A percentile compares a stretch with the other conserved stretches of the same genome.
These are phyloP conservation scores for Pantherophis vulpinus DNA, from an alignment of 2,797 vertebrate species.

Conservation along the genomic window DNA sequence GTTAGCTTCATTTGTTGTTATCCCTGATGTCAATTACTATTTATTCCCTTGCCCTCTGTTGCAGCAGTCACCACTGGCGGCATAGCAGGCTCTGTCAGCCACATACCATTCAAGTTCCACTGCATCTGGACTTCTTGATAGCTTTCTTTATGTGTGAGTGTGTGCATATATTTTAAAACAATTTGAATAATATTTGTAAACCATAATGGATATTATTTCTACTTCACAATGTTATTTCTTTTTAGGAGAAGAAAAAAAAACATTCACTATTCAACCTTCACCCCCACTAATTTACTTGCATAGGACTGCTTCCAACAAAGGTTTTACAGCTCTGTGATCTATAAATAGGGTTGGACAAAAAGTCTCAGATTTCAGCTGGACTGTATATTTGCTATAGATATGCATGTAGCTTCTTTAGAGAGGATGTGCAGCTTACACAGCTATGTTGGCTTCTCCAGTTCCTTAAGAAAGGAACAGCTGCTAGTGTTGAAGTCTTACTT, in stretches of 20 bases:
- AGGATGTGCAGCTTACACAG: not conserved
- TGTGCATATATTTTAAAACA: not conserved
- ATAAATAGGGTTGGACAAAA: slow-evolving; percentile 23
- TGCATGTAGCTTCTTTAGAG: not conserved
- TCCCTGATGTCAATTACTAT: not conserved
- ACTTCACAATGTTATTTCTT: slow-evolving; percentile 44
- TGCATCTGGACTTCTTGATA: slow-evolving; percentile 52
- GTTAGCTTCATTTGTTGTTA: not conserved
- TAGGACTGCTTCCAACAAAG: slow-evolving; percentile 41
- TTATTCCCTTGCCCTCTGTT: not conserved
- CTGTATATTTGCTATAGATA: not conserved
- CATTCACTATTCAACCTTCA: slow-evolving; percentile 57
- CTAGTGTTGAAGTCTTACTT: slow-evolving; percentile 22
- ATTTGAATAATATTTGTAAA: slow-evolving; percentile 58
- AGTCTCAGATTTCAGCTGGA: slow-evolving; percentile 33
- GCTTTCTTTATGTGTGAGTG: slow-evolving; percentile 57
- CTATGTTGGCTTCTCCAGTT: not conserved
- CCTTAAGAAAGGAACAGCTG: not conserved
- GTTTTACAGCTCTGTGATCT: slow-evolving; percentile 40
- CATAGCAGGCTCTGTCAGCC: not conserved
- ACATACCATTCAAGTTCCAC: slow-evolving; percentile 11
- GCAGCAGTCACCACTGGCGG: not conserved
- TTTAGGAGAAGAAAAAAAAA: slow-evolving; percentile 64
- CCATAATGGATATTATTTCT: slow-evolving; percentile 61
- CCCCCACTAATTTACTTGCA: slow-evolving; percentile 50